Evolutionary conservation across 2,113 vertebrate species (phyloP), one percentile per base, ranked within the genome.

Genomic region (Crotophaga sulcirostris): DNA sequence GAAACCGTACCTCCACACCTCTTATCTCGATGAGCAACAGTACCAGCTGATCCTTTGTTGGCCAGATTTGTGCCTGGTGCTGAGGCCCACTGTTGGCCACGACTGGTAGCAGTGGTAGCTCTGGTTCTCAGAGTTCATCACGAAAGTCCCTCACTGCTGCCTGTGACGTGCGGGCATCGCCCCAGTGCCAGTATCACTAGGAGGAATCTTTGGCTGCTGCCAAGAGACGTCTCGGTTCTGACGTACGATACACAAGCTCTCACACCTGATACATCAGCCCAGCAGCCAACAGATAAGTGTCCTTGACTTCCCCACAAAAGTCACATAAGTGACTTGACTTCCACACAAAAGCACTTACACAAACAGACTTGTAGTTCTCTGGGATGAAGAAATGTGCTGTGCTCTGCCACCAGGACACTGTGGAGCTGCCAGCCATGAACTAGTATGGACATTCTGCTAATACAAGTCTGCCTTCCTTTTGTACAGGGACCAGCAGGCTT

Each of bases 401-500:
- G 38, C 38, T 54, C 23, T 84, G 16, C 67, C 69, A 9, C 49
- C 0, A 1, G 29, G 5, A 10, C 83, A 20, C 51, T 87, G 70
- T 38, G 47, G 21, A 69, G 21, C 47, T 90, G 42, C 69, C 63
- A 78, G 4, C 60, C 31, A 23, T 59, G 36, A 40, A 6, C 55
- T 28, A 4, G 9, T 36, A 10, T 2, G 34, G 68, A 26, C 14
- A 44, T 25, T 20, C 11, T 42, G 15, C 54, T 56, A 58, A 54
- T 31, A 38, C 58, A 68, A 81, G 7, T 62, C 26, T 55, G 15
- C 10, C 81, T 96, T 72, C 72, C 91, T 94, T 91, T 68, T 96
- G 26, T 95, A 31, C 93, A 99, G 99, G 99, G 99, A 93, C 97
- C 98, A 62, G 54, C 96, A 67, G 99, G 99, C 66, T 97, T 99